Percentiles rank a stretch among this genome's conserved stretches.
Evolutionary conservation across 2,797 vertebrate genomes (phyloP).

Genomic region (Glossophaga mutica): DNA sequence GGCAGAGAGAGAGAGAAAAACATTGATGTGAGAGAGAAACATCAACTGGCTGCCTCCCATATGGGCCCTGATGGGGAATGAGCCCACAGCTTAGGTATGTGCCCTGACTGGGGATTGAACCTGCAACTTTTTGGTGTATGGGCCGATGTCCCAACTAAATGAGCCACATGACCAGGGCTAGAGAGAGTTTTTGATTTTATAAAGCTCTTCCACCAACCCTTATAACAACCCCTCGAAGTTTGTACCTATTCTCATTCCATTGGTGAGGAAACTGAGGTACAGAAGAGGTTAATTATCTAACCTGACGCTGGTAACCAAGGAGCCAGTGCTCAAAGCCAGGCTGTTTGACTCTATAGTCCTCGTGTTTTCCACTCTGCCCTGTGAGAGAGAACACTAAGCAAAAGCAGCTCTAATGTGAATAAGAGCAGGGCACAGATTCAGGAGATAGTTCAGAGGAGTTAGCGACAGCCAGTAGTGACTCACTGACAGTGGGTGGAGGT

Average conservation of each 20-base stretch:
- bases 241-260: background rate
- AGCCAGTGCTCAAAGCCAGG: background rate
- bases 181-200: background rate
- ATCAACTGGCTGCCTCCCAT: background rate
- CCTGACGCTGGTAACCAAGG: background rate
- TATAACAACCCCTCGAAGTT: background rate
- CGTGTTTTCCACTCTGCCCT: background rate
- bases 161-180: background rate
- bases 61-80: no score
- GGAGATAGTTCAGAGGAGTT: background rate
- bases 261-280: background rate
- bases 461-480: slow-evolving; percentile 1
- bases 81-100: background rate
- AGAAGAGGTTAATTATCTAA: background rate
- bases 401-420: background rate
- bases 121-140: background rate
- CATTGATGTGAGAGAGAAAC: background rate
- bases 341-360: background rate
- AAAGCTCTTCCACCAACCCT: background rate
- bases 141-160: background rate
- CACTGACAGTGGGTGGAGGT: background rate
- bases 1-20: background rate
- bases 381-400: background rate
- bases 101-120: background rate
- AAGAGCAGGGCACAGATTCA: background rate